phyloP scores from a whole-genome alignment of 1,140 invertebrate genomes.

The Augochlora pura region DNA sequence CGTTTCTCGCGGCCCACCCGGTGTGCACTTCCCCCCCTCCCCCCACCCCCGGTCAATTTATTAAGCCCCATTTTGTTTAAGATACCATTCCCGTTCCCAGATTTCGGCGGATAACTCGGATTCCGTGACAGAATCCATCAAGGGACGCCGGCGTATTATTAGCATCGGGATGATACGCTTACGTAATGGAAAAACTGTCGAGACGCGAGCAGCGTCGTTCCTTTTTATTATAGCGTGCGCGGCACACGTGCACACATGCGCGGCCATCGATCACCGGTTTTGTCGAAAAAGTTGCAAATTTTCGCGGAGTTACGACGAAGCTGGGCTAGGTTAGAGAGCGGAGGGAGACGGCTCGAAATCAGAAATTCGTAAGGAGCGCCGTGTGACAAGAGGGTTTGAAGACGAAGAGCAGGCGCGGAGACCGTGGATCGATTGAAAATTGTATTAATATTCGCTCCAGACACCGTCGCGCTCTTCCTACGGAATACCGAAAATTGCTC shows the following conservation, averaged over 20 bases:
- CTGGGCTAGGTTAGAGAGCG: too few relatives aligned
- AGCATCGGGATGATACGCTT: conserved; percentile 24
- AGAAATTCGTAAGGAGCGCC: neutral
- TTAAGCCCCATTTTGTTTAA: neutral
- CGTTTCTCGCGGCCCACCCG: neutral
- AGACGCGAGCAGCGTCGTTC: conserved; percentile 31
- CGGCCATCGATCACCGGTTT: conserved; percentile 25
- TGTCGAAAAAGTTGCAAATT: conserved; percentile 14
- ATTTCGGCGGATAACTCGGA: conserved; percentile 1
- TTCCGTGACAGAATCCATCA: conserved; percentile 25
- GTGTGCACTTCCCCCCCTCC: neutral
- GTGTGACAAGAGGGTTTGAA: too few relatives aligned
- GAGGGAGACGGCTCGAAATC: neutral
- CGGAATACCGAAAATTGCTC: too few relatives aligned
- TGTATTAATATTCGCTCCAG: too few relatives aligned
- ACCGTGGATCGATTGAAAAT: too few relatives aligned
- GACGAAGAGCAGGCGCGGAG: too few relatives aligned
- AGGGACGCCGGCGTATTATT: conserved; percentile 10
- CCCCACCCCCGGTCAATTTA: neutral
- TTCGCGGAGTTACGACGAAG: neutral
- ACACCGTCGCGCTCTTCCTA: too few relatives aligned
- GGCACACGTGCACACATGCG: neutral
- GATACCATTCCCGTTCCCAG: neutral
- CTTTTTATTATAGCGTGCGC: conserved; percentile 30
- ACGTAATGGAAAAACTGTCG: conserved; percentile 32